A percentile compares a stretch with the other conserved stretches of the same genome.
Conservation (phyloP, 2,113 vertebrate genomes). For the Protobothrops flavoviridis region DNA sequence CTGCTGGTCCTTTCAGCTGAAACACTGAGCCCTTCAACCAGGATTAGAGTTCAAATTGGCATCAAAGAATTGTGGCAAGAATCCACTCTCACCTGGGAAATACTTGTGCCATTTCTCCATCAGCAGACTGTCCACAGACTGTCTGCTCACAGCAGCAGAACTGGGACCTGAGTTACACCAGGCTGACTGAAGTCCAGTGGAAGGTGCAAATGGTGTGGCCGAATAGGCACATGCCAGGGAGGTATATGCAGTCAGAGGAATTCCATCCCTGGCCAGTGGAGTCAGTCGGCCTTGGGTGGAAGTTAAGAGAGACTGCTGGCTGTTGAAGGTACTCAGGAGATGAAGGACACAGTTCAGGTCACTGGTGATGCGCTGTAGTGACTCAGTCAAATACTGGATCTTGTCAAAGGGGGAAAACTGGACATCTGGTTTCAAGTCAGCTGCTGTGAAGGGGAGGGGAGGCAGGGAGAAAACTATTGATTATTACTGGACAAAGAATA, state of each 20-base stretch:
- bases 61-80: neutral
- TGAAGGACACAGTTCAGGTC: constrained; percentile 80
- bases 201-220: neutral
- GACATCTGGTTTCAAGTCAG: neutral
- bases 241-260: neutral
- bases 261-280: neutral
- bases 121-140: constrained; percentile 68
- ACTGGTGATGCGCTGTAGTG: constrained; percentile 79
- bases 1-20: neutral
- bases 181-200: constrained; percentile 39
- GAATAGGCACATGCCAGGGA: constrained; percentile 34
- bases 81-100: constrained; percentile 77
- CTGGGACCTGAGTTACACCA: constrained; percentile 50
- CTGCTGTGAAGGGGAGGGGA: constrained; percentile 24
- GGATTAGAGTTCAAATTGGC: neutral
- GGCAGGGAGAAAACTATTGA: neutral
- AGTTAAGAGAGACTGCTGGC: constrained; percentile 48
- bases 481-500: neutral
- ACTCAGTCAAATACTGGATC: constrained; percentile 77
- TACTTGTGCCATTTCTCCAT: constrained; percentile 80
- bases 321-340: constrained; percentile 70
- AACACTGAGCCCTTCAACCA: neutral
- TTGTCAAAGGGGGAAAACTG: constrained; percentile 65
- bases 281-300: neutral
- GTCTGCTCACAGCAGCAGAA: neutral